A percentile compares a stretch with the other conserved stretches of the same genome.
phyloP scores from a whole-genome alignment of 2,888 invertebrate species.

The Pyrrhosoma nymphula region DNA sequence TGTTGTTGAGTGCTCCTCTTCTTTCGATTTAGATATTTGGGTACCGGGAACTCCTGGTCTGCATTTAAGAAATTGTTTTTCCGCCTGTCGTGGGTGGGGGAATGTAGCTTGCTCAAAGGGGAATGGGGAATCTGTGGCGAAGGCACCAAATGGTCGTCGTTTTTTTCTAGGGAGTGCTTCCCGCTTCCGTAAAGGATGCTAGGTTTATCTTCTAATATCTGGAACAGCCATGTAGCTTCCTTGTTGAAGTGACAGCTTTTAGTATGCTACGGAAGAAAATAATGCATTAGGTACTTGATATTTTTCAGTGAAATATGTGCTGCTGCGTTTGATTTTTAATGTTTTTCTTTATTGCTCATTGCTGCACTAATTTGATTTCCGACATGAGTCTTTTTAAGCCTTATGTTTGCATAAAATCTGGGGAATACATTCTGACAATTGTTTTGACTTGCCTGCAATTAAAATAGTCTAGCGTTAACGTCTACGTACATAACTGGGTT shows the following conservation, averaged over 20 bases:
- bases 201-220: background rate
- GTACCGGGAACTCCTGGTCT: background rate
- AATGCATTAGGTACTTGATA: background rate
- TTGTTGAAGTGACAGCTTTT: background rate
- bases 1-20: background rate
- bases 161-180: background rate
- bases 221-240: background rate
- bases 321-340: too few relatives aligned
- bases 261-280: too few relatives aligned
- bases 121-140: background rate
- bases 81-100: background rate
- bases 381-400: too few relatives aligned
- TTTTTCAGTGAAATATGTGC: background rate
- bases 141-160: background rate
- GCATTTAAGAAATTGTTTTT: background rate
- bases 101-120: background rate
- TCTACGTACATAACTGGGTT: too few relatives aligned
- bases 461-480: too few relatives aligned
- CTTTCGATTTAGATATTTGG: conserved; percentile 28
- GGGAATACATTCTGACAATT: too few relatives aligned
- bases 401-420: too few relatives aligned
- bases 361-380: background rate
- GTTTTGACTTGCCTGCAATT: too few relatives aligned
- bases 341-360: background rate
- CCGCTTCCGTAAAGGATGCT: background rate